phyloP scores from a whole-genome alignment of 2,113 vertebrate species.

The Butorides virescens region DNA sequence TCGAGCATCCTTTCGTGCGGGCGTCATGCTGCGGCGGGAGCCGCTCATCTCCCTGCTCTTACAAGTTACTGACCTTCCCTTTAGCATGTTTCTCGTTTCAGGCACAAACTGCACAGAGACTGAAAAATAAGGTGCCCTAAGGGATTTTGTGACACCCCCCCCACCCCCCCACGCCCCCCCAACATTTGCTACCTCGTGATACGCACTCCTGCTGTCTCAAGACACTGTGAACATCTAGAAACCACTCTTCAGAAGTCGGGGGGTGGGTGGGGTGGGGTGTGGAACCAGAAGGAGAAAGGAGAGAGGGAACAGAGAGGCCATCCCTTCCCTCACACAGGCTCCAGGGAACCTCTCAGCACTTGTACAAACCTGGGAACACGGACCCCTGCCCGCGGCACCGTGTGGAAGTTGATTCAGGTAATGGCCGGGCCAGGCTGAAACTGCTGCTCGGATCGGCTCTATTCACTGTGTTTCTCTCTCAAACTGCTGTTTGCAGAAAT shows the following conservation, averaged over 20 bases:
- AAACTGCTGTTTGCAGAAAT: background rate
- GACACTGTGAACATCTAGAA: background rate
- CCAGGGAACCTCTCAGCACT: background rate
- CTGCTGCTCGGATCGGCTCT: background rate
- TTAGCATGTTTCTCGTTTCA: background rate
- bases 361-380: background rate
- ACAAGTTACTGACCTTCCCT: background rate
- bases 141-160: background rate
- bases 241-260: background rate
- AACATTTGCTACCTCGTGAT: background rate
- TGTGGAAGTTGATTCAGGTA: background rate
- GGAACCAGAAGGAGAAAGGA: background rate
- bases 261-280: no score
- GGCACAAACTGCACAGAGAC: background rate
- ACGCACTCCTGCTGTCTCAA: fast-evolving
- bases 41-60: background rate
- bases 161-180: fast-evolving
- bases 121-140: background rate
- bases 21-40: background rate
- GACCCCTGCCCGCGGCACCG: fast-evolving
- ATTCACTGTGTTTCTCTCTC: background rate
- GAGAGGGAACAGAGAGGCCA: background rate
- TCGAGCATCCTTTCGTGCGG: background rate
- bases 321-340: background rate
- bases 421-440: background rate